Conservation (phyloP, 2,888 invertebrate genomes). For the Heterodera filipjevi region DNA sequence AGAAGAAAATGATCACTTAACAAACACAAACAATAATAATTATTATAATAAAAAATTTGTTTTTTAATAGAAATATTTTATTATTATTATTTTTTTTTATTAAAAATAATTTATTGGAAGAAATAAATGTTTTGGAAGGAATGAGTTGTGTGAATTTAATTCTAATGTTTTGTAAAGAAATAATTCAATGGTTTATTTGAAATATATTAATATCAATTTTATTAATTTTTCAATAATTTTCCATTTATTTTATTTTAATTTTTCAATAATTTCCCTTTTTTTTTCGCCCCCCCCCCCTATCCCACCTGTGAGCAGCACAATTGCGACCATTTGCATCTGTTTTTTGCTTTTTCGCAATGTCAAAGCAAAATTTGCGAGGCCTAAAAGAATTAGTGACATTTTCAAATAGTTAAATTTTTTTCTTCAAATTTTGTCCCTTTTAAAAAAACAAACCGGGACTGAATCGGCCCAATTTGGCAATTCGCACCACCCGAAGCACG, state of each 20-base stretch:
- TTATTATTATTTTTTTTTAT: background rate
- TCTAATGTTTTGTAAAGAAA: background rate
- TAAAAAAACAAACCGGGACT: slow-evolving; percentile 51
- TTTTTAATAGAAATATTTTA: background rate
- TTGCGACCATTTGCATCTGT: slow-evolving; percentile 64
- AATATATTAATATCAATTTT: too few relatives aligned
- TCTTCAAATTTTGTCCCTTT: background rate
- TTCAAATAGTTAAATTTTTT: background rate
- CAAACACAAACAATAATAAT: background rate
- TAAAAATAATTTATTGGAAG: background rate
- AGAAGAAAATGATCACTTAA: slow-evolving; percentile 62
- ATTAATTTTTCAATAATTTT: background rate
- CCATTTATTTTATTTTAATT: background rate
- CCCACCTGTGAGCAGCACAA: slow-evolving; percentile 45
- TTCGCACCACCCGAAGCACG: slow-evolving; percentile 62
- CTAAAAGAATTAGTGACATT: slow-evolving; percentile 35
- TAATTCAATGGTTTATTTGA: background rate
- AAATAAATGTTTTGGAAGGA: background rate
- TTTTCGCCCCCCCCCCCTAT: background rate
- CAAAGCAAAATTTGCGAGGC: slow-evolving; percentile 63
- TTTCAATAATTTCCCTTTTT: background rate
- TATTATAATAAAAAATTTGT: background rate
- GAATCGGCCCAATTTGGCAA: slow-evolving; percentile 63
- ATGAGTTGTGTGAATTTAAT: background rate
- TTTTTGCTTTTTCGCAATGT: slow-evolving; percentile 63